Base-by-base conservation (phyloP, 2,888 invertebrate genomes). In the Agrilus mali region DNA sequence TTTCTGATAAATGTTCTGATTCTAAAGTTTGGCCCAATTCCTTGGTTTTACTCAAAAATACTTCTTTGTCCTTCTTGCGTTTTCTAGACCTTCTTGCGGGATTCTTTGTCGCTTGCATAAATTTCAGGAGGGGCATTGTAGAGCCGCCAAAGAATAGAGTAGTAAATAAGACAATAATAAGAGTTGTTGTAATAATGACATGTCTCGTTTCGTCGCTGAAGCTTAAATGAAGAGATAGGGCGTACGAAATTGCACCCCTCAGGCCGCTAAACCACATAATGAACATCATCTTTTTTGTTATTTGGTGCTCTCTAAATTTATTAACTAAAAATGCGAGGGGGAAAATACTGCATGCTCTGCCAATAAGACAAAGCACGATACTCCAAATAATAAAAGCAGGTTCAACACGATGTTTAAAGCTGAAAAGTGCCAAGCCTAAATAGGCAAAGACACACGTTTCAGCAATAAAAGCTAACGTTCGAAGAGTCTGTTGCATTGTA, bases 401-500 rank as follows among this genome's bases (percentile, higher is more conserved):
- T 65, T 95, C 90, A 33, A 95, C 86, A 45, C 89, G 80, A 64
- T 97, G 90, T 53, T 86, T 81, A 66, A 97, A 97, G 60, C 96
- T 97, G 67, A 84, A 93, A 50, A 95, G 79, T 22, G 94, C 94
- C 55, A 95, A 68, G 42, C 94, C 98, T 45, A 98, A 74, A 62
- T 98, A 98, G 4, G 97, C 97, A 74, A 98, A 98, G 1, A 98
- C 96, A 66, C 95, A 95, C 1, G 97, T 97, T 70, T 98, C 97
- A 53, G 89, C 96, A 50, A 97, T 94, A 60, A 98, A 97, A 2
- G 98, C 89, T 46, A 98, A 71, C 0, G 97, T 97, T 58, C 95
- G 76, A 80, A 98, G 90, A 1, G 96, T 97, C 68, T 97, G 96
- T 65, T 97, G 96, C 86, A 98, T 96, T 4, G 97, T 97, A 41